Conservation (phyloP, 2,113 vertebrate species). For the Anarrhichthys ocellatus region DNA sequence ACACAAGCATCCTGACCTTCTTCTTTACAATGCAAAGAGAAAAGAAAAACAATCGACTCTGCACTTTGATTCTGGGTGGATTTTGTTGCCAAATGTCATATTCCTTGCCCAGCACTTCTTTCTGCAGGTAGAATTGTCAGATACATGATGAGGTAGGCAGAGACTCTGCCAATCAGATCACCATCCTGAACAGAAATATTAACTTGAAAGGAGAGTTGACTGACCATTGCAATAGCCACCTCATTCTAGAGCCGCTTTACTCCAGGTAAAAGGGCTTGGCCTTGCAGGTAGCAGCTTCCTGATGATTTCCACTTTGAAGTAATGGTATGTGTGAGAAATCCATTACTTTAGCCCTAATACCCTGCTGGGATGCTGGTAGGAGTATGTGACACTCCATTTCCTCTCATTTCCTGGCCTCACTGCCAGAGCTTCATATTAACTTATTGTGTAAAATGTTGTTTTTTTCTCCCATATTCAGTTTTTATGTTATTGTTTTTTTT, state of each 20-base stretch:
- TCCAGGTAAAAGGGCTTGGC: slow-evolving; percentile 39
- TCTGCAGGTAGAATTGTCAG: background rate
- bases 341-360: slow-evolving; percentile 69
- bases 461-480: slow-evolving; percentile 9
- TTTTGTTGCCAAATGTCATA: background rate
- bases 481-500: slow-evolving; percentile 42
- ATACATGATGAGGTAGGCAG: slow-evolving; percentile 6
- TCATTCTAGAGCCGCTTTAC: slow-evolving; percentile 30
- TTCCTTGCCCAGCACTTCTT: background rate
- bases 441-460: background rate
- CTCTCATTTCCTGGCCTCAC: slow-evolving; percentile 61
- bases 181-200: slow-evolving; percentile 18
- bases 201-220: slow-evolving; percentile 23
- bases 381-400: slow-evolving; percentile 68
- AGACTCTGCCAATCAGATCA: slow-evolving; percentile 21
- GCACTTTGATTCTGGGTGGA: background rate
- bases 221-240: slow-evolving; percentile 26
- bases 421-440: slow-evolving; percentile 46
- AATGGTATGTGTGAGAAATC: slow-evolving; percentile 73
- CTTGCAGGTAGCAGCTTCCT: slow-evolving; percentile 56
- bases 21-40: background rate
- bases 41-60: slow-evolving; percentile 6
- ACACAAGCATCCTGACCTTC: slow-evolving; percentile 18
- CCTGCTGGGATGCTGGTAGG: slow-evolving; percentile 66
- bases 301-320: slow-evolving; percentile 65